A percentile compares a stretch with the other conserved stretches of the same genome.
phyloP scores from a whole-genome alignment of 2,888 invertebrate genomes.

The Eutolmus rufibarbis region DNA sequence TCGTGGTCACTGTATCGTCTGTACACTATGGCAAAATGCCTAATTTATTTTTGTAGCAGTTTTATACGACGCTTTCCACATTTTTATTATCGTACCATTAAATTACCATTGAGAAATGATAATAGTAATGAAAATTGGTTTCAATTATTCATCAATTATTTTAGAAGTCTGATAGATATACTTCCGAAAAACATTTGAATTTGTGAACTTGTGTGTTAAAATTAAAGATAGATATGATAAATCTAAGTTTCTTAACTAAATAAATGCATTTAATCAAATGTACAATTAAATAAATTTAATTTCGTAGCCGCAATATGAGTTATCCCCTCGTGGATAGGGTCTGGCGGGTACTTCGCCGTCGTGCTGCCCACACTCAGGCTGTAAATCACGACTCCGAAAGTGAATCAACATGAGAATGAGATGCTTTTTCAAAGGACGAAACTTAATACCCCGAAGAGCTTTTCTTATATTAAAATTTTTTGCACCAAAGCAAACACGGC shows the following conservation, averaged over 20 bases:
- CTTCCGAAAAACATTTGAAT: too few relatives aligned
- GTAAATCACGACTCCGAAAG: neutral
- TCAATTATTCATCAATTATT: too few relatives aligned
- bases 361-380: neutral
- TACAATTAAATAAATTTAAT: neutral
- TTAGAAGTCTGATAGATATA: too few relatives aligned
- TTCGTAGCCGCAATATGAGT: neutral
- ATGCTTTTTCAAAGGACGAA: neutral
- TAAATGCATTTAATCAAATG: neutral
- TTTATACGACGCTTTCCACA: too few relatives aligned
- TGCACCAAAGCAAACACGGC: neutral
- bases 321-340: neutral
- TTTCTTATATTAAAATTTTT: slow-evolving; percentile 5
- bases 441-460: neutral
- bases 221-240: too few relatives aligned
- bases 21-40: too few relatives aligned
- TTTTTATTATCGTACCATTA: too few relatives aligned
- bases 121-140: too few relatives aligned
- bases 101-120: too few relatives aligned
- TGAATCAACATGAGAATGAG: neutral
- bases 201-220: too few relatives aligned
- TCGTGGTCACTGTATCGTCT: too few relatives aligned
- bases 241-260: neutral
- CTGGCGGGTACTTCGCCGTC: neutral
- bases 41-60: too few relatives aligned